Evolutionary conservation across 1,140 invertebrate genomes (phyloP), one percentile per base, ranked within the genome.

Genomic region (Pseudomyrmex cubaensis): DNA sequence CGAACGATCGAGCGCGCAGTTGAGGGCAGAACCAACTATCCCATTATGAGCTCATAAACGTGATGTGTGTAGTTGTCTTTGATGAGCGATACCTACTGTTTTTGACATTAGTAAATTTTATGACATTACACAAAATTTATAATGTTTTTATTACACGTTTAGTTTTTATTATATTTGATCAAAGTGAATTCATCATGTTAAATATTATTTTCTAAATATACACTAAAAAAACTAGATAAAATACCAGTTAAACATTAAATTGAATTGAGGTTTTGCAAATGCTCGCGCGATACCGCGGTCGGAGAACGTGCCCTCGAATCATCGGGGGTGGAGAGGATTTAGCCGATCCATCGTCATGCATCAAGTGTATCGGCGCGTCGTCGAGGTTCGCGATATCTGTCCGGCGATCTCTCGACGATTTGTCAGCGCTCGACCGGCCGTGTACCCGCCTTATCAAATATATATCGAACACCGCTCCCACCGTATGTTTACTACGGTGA

Each of bases 371-470:
- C 91, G 91, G 87, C 86, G 77, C 88, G 88, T 89, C 88, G 89
- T 90, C 89, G 89, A 84, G 83, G 82, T 70, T 87, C 86, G 87
- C 72, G 89, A 88, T 92, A 93, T 92, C 92, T 80, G 85, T 88
- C 83, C 75, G 85, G 85, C 90, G 88, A 93, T 93, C 92, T 93
- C 76, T 82, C 85, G 90, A 90, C 92, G 92, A 93, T 93, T 93
- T 93, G 92, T 93, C 92, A 93, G 92, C 91, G 91, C 90, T 90
- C 91, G 89, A 85, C 75, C 83, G 91, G 89, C 85, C 92, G 90
- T 93, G 92, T 93, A 92, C 90, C 89, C 66, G 91, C 88, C 92
- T 93, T 93, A 93, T 93, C 92, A 92, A 93, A 93, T 93, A 93
- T 93, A 93, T 93, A 93, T 93, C 92, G 90, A 92, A 93, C 91